Conservation (phyloP, 2,797 vertebrate species). For the Scolopax bukidnonensis region DNA sequence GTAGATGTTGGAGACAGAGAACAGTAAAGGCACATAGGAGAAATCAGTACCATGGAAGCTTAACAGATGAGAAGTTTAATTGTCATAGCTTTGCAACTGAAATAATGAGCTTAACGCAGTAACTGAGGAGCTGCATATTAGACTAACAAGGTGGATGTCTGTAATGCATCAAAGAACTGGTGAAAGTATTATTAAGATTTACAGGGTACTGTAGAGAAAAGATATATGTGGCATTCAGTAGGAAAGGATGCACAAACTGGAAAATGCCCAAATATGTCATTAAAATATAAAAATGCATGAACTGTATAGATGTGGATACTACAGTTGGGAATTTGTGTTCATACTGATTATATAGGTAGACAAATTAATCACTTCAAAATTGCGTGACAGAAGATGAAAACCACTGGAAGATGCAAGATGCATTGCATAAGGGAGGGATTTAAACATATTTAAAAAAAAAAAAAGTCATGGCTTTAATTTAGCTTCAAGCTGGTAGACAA, state of each 20-base stretch:
- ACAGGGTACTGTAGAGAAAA: neutral
- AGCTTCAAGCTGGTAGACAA: neutral
- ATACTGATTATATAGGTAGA: neutral
- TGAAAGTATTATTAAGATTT: neutral
- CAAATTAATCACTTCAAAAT: neutral
- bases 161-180: neutral
- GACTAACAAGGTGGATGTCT: neutral
- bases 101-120: neutral
- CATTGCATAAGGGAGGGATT: neutral
- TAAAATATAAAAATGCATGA: neutral
- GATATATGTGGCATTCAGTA: neutral
- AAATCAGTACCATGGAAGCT: neutral
- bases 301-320: too few relatives aligned
- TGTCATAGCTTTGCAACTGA: neutral
- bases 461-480: neutral
- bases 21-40: neutral
- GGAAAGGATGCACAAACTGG: neutral
- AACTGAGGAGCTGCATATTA: neutral
- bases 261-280: neutral
- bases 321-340: neutral
- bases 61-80: constrained; percentile 24
- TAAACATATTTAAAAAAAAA: neutral
- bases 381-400: neutral
- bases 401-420: neutral
- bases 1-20: neutral